Evolutionary conservation across 2,888 invertebrate genomes (phyloP).

Genomic region (Lissonota sp.): DNA sequence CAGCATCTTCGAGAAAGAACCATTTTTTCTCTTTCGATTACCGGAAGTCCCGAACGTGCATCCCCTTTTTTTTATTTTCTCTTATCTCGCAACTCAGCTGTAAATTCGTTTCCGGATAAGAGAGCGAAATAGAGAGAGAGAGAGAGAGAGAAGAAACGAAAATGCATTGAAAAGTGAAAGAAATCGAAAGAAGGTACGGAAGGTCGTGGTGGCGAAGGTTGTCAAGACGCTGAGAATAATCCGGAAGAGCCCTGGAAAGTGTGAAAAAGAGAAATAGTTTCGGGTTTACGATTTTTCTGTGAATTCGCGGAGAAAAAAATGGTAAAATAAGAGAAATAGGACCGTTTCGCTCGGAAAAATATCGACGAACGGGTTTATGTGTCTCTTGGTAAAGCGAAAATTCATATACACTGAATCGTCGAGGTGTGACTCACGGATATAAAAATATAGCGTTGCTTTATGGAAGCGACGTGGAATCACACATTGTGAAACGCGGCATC

Average conservation of each 20-base stretch:
- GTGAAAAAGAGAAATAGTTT: background rate
- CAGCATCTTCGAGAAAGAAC: slow-evolving; percentile 10
- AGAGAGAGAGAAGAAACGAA: background rate
- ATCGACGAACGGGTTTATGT: slow-evolving; percentile 31
- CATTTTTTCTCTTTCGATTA: slow-evolving; percentile 46
- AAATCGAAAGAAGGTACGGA: slow-evolving; percentile 6
- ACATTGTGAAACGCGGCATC: background rate
- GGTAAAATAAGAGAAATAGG: slow-evolving; percentile 13
- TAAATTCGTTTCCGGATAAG: background rate
- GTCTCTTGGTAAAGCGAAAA: background rate
- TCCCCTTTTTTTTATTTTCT: slow-evolving; percentile 19
- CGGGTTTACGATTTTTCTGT: slow-evolving; percentile 19
- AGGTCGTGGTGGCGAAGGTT: background rate
- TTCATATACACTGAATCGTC: background rate
- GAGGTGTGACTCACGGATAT: slow-evolving; percentile 1
- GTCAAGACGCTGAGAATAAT: slow-evolving; percentile 1
- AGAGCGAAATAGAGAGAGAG: background rate
- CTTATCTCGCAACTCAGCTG: background rate
- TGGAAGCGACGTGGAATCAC: slow-evolving; percentile 25
- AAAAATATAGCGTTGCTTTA: slow-evolving; percentile 11
- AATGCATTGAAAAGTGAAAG: no score
- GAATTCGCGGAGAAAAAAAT: background rate
- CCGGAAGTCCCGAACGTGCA: slow-evolving; percentile 26
- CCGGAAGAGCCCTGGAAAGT: slow-evolving; percentile 16
- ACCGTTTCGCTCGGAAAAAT: slow-evolving; percentile 2